Evolutionary conservation across 53 echinoderm and acorn worm species (phyloP).

Genomic region (Patiria pectinifera): DNA sequence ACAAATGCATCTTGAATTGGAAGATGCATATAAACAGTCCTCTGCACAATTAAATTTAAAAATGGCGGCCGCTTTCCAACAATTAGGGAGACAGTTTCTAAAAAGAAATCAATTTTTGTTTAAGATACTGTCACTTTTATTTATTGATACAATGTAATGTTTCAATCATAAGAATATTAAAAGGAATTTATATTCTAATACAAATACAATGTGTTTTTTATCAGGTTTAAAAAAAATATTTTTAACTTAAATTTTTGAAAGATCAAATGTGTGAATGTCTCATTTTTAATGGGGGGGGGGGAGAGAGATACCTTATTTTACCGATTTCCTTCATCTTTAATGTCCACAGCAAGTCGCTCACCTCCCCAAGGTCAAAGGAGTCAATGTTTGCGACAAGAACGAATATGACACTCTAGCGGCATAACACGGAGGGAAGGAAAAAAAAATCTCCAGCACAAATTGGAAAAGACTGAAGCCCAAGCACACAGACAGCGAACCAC

Average conservation of each 20-base stretch:
- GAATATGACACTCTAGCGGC: not conserved
- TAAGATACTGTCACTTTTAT: too few species aligned
- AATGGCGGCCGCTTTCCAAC: not conserved
- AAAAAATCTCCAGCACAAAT: not conserved
- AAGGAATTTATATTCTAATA: too few species aligned
- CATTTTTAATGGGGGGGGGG: not conserved
- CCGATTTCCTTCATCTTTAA: not conserved
- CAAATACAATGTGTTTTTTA: not conserved
- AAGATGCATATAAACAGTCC: not conserved
- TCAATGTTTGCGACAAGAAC: not conserved
- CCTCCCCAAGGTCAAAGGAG: conserved; percentile 13
- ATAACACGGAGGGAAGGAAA: not conserved
- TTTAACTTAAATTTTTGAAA: not conserved
- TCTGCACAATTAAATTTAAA: not conserved
- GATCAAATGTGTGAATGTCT: not conserved
- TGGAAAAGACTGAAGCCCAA: not conserved
- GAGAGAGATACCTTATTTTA: not conserved
- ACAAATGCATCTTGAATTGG: not conserved
- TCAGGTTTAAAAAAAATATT: not conserved
- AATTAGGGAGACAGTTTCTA: too few species aligned
- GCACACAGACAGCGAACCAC: not conserved
- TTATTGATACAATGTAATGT: too few species aligned
- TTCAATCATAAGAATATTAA: too few species aligned
- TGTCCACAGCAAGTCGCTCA: conserved; percentile 6
- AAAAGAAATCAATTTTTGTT: too few species aligned